Percentiles rank a stretch among this genome's conserved stretches.
Evolutionary conservation across 2,888 invertebrate species (phyloP).

Genomic region (Camponotus fellah): DNA sequence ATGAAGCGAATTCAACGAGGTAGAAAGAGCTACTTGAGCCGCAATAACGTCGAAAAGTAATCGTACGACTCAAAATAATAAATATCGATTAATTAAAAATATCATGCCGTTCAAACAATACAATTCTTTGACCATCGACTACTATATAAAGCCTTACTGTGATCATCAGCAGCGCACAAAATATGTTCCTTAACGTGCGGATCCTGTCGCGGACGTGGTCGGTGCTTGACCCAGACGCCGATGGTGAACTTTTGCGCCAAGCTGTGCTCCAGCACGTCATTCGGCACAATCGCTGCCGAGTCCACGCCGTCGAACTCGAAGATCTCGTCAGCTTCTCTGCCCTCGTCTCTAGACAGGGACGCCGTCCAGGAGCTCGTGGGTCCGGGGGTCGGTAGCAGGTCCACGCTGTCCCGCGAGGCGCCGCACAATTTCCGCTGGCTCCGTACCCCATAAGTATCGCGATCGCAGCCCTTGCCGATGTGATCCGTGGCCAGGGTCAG

Average conservation of each 20-base stretch:
- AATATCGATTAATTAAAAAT: not conserved
- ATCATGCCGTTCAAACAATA: not conserved
- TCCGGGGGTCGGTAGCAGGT: slow-evolving; percentile 94
- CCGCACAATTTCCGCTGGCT: slow-evolving; percentile 95
- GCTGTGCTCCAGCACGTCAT: slow-evolving; percentile 91
- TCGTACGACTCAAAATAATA: not conserved
- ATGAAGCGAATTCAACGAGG: slow-evolving; percentile 12
- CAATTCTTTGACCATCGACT: not conserved
- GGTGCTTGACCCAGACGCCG: slow-evolving; percentile 98
- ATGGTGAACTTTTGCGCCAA: slow-evolving; percentile 95
- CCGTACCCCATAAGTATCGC: slow-evolving; percentile 96
- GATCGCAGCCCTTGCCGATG: slow-evolving; percentile 97
- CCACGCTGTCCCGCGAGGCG: slow-evolving; percentile 93
- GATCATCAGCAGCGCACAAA: slow-evolving; percentile 98
- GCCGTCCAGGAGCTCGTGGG: slow-evolving; percentile 87
- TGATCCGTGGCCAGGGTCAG: slow-evolving; percentile 93
- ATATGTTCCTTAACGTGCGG: slow-evolving; percentile 98
- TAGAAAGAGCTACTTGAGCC: not conserved
- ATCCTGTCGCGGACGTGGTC: slow-evolving; percentile 92
- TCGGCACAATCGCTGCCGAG: slow-evolving; percentile 95
- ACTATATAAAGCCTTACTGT: slow-evolving; percentile 90
- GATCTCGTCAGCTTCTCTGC: slow-evolving; percentile 94
- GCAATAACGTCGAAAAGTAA: slow-evolving; percentile 10
- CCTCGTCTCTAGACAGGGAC: slow-evolving; percentile 88
- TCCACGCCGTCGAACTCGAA: slow-evolving; percentile 98